phyloP scores from a whole-genome alignment of 2,888 invertebrate species.

The Drosophila kambysellisi region DNA sequence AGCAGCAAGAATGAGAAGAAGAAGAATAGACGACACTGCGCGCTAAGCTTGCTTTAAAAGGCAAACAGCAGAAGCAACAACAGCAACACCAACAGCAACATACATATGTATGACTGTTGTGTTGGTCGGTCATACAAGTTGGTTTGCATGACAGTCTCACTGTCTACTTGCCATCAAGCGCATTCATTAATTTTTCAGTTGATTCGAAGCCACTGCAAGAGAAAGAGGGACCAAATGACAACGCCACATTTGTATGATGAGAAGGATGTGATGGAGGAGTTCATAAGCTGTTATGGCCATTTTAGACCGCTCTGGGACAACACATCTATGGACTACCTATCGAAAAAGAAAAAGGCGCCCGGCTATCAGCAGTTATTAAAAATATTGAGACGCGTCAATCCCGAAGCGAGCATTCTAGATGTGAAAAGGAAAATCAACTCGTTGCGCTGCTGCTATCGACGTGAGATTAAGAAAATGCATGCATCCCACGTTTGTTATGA shows the following conservation, averaged over 20 bases:
- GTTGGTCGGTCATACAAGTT: slow-evolving; percentile 40
- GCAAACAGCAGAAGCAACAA: slow-evolving; percentile 17
- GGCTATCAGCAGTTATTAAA: slow-evolving; percentile 62
- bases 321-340: slow-evolving; percentile 49
- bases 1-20: slow-evolving; percentile 22
- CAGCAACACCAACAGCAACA: slow-evolving; percentile 1
- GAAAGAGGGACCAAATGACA: slow-evolving; percentile 20
- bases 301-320: slow-evolving; percentile 61
- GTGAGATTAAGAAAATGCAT: slow-evolving; percentile 63
- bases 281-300: slow-evolving; percentile 66
- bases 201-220: slow-evolving; percentile 6
- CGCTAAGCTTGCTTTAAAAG: slow-evolving; percentile 42
- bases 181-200: slow-evolving; percentile 49
- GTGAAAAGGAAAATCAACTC: slow-evolving; percentile 70
- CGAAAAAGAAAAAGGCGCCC: slow-evolving; percentile 48
- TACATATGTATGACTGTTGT: background rate
- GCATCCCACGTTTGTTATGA: slow-evolving; percentile 42
- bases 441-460: slow-evolving; percentile 63
- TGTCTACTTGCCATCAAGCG: slow-evolving; percentile 25
- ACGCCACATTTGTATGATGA: slow-evolving; percentile 55
- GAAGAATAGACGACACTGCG: slow-evolving; percentile 41
- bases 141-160: slow-evolving; percentile 45
- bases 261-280: slow-evolving; percentile 65
- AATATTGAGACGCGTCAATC: slow-evolving; percentile 58
- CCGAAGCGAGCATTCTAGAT: slow-evolving; percentile 49